These are phyloP conservation scores for Sprattus sprattus DNA, from an alignment of 2,113 vertebrate genomes.

Conservation along the genomic window DNA sequence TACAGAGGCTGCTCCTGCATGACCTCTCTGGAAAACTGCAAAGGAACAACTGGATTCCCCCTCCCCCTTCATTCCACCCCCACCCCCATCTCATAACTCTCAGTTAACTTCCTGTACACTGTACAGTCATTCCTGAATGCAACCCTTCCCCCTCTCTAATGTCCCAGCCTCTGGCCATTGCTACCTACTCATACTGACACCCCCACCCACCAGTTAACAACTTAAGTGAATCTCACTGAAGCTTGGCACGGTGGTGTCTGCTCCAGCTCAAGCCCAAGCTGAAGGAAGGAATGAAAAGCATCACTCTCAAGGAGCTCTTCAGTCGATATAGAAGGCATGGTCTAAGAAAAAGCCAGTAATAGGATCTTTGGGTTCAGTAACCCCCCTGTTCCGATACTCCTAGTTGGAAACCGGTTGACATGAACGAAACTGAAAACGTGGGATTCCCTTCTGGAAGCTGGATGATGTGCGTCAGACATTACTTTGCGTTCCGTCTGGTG, in stretches of 20 bases:
- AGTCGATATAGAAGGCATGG: background rate
- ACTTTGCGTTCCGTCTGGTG: background rate
- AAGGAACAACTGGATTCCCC: constrained; percentile 41
- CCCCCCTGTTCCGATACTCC: background rate
- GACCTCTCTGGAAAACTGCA: constrained; percentile 45
- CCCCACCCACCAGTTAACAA: background rate
- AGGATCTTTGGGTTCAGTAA: background rate
- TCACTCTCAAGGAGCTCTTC: background rate
- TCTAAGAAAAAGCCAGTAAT: background rate
- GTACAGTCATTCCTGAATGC: constrained; percentile 1
- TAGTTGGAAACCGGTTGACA: background rate
- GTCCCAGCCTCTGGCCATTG: no score
- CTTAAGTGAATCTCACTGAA: background rate
- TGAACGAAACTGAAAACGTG: background rate
- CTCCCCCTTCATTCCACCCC: background rate
- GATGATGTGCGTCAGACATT: background rate
- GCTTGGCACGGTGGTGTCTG: background rate
- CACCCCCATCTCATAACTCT: constrained; percentile 23
- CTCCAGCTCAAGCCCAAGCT: background rate
- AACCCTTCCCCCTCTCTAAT: background rate
- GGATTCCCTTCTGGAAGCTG: background rate
- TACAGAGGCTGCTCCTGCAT: constrained; percentile 58
- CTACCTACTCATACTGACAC: background rate
- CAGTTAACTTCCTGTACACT: background rate
- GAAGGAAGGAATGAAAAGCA: background rate